Base-by-base conservation (phyloP, 2,113 vertebrate species). In the Elaphurus davidianus region DNA sequence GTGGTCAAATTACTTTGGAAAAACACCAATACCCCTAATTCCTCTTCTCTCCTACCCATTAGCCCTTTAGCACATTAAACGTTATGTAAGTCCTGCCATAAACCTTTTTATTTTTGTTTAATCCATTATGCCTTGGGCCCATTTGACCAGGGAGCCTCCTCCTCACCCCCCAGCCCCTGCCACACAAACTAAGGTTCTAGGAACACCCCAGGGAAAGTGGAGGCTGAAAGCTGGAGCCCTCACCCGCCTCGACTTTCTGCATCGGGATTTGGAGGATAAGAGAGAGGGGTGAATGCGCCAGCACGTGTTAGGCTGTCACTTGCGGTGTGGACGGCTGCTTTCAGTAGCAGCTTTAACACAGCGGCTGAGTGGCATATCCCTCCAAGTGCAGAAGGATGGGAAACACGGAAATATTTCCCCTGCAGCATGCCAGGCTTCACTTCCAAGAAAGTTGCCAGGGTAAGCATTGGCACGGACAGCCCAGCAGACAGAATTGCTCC, bases 331-430 rank as follows among this genome's bases (percentile, higher is more conserved):
- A 40, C 12, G 64, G 45, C 50, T 28, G 74, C 67, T 71, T 67
- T 93, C 50, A 33, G 60, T 4, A 62, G 50, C 86, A 74, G 55
- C 43, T 40, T 79, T 90, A n/a, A 45, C 10, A 12, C n/a, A 57
- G 60, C 90, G 67, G 78, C n/a, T 59, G 43, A 94, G 82, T 47
- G 67, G 36, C 43, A 33, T 28, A 12, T 45, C 82, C 60, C 55
- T 92, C 52, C 64, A 55, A 64, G 78, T 27, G 17, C 36, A 92
- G 87, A 52, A 85, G 71, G 55, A 40, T 14, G 45, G 28, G 23
- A 93, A 83, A 52, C 74, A 83, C 23, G 30, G 92, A 92, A 94
- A 88, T 86, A 67, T 97, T 96, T 94, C 25, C 82, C 62, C 55
- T 23, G 43, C 55, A 12, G 4, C 54, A 23, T 40, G 40, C 93